phyloP scores from a whole-genome alignment of 30 jellyfish, hydroid and myxozoan genomes.

The Hydractinia symbiolongicarpus region DNA sequence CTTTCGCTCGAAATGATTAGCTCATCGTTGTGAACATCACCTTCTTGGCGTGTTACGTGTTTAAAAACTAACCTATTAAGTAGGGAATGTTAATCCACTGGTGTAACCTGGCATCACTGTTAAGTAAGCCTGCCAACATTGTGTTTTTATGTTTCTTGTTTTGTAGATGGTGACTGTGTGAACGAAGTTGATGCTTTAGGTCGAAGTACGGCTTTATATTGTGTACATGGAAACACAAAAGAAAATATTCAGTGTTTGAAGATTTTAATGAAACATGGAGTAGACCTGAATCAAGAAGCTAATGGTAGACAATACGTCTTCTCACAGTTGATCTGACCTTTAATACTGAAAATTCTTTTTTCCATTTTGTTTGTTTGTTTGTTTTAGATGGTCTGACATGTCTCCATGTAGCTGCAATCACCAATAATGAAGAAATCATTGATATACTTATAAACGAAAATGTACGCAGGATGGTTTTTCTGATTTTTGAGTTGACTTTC shows the following conservation, averaged over 20 bases:
- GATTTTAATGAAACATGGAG: slow-evolving; percentile 52
- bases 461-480: slow-evolving; percentile 18
- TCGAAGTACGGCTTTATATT: slow-evolving; percentile 79
- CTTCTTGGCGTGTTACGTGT: too few relatives aligned
- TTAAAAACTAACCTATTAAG: too few relatives aligned
- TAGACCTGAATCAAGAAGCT: slow-evolving; percentile 70
- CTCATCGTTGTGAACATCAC: too few relatives aligned
- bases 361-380: not conserved
- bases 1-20: too few relatives aligned
- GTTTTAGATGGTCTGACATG: slow-evolving; percentile 67
- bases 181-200: slow-evolving; percentile 90
- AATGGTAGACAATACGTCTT: slow-evolving; percentile 43
- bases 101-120: too few relatives aligned
- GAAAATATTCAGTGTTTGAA: slow-evolving; percentile 59
- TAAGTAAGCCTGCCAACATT: too few relatives aligned
- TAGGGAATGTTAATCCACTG: too few relatives aligned
- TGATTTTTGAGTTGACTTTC: not conserved
- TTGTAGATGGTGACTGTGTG: slow-evolving; percentile 27
- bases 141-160: too few relatives aligned
- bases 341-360: not conserved
- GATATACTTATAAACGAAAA: slow-evolving; percentile 28
- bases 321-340: not conserved
- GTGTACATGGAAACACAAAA: slow-evolving; percentile 60
- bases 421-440: slow-evolving; percentile 44
- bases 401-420: slow-evolving; percentile 53